Evolutionary conservation across 2,888 invertebrate species (phyloP).

Genomic region (Aphelenchoides bicaudatus): DNA sequence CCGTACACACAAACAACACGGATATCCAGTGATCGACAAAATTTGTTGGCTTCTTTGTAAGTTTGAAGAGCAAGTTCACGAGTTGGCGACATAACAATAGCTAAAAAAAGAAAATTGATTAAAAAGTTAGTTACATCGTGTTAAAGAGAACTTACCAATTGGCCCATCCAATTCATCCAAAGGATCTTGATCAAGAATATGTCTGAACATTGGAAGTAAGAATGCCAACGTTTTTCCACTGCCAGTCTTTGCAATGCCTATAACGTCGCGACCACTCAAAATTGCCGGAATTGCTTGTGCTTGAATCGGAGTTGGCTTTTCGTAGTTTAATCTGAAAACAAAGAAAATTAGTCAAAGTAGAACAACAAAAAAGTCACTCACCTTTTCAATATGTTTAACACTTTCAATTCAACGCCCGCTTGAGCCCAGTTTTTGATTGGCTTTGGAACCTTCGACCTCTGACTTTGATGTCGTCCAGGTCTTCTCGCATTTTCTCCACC

Average conservation of each 20-base stretch:
- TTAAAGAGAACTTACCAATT: conserved; percentile 66
- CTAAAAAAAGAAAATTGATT: conserved; percentile 60
- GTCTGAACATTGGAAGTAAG: conserved; percentile 91
- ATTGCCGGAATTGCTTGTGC: conserved; percentile 85
- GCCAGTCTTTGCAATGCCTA: conserved; percentile 98
- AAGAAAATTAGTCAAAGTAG: conserved; percentile 9
- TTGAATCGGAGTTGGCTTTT: conserved; percentile 97
- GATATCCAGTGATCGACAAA: conserved; percentile 77
- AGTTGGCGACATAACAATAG: conserved; percentile 95
- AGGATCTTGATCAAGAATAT: conserved; percentile 86
- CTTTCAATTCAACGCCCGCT: conserved; percentile 91
- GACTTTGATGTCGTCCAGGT: conserved; percentile 89
- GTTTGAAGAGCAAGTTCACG: conserved; percentile 98
- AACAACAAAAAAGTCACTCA: neutral
- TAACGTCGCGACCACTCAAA: conserved; percentile 90
- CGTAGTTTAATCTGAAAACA: conserved; percentile 69
- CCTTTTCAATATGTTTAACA: conserved; percentile 84
- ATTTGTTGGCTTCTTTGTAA: conserved; percentile 87
- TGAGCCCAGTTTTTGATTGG: conserved; percentile 94
- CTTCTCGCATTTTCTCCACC: conserved; percentile 65
- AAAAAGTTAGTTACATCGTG: neutral
- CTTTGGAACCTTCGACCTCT: conserved; percentile 92
- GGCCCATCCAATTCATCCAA: conserved; percentile 96
- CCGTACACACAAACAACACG: conserved; percentile 95
- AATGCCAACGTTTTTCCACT: conserved; percentile 91